Evolutionary conservation across 2,888 invertebrate genomes (phyloP).

Genomic region (Zele albiditarsus): DNA sequence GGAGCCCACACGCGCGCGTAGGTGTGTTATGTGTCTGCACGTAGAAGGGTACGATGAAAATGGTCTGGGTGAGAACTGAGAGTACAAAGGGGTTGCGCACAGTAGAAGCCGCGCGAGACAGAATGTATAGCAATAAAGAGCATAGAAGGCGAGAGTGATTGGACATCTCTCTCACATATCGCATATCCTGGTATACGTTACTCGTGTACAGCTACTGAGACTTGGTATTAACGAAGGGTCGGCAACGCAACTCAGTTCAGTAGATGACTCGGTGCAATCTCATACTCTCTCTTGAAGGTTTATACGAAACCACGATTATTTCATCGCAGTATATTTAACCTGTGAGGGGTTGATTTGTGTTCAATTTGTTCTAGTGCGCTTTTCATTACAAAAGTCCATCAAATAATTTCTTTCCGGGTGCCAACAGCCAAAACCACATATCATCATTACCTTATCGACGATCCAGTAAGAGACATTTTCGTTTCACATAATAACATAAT

Average conservation of each 20-base stretch:
- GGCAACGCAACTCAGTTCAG: conserved; percentile 51
- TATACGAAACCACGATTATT: too few relatives aligned
- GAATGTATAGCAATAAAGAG: not conserved
- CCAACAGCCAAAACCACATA: not conserved
- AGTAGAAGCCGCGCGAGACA: conserved; percentile 35
- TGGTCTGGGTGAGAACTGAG: conserved; percentile 7
- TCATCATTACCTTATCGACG: not conserved
- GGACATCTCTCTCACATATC: conserved; percentile 26
- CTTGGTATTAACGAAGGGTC: conserved; percentile 18
- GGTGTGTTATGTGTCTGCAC: not conserved
- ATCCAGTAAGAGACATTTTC: not conserved
- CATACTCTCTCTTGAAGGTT: too few relatives aligned
- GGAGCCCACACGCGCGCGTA: not conserved
- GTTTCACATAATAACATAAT: too few relatives aligned
- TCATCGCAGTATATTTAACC: too few relatives aligned
- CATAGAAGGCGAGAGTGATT: not conserved
- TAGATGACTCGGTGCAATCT: conserved; percentile 59
- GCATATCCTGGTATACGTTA: conserved; percentile 22
- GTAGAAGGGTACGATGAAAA: not conserved
- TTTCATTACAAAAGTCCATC: not conserved
- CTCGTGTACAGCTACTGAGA: not conserved
- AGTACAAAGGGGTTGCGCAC: conserved; percentile 49
- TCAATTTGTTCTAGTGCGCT: conserved; percentile 35
- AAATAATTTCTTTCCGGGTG: not conserved
- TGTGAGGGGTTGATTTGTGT: too few relatives aligned